phyloP scores from a whole-genome alignment of 1,140 invertebrate genomes.

The Lordiphosa stackelbergi region DNA sequence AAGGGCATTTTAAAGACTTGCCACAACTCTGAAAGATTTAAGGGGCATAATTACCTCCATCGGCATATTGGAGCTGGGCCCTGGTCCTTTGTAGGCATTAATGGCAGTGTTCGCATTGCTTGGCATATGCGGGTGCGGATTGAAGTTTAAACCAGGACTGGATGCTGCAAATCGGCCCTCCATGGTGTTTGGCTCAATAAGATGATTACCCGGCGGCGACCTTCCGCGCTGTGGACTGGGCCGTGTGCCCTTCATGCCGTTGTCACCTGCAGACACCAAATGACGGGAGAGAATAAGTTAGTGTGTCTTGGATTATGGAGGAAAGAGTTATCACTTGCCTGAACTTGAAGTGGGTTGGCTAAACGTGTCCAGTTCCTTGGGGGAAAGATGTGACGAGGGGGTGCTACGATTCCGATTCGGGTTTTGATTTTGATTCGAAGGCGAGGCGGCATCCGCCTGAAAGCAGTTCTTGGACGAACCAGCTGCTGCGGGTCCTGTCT shows the following conservation, averaged over 20 bases:
- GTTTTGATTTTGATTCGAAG: slow-evolving; percentile 48
- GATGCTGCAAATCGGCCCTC: slow-evolving; percentile 54
- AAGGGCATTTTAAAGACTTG: background rate
- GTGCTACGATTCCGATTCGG: slow-evolving; percentile 82
- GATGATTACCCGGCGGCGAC: slow-evolving; percentile 40
- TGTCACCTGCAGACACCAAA: slow-evolving; percentile 34
- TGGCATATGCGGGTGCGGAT: slow-evolving; percentile 45
- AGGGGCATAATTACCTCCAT: slow-evolving; percentile 40
- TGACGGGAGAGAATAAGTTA: too few species aligned
- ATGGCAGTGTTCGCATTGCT: slow-evolving; percentile 51
- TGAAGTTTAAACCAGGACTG: slow-evolving; percentile 67
- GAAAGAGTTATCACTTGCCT: slow-evolving; percentile 18
- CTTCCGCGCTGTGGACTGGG: slow-evolving; percentile 63
- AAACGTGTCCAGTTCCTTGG: slow-evolving; percentile 76
- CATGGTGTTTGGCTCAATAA: slow-evolving; percentile 40
- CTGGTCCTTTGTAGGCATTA: slow-evolving; percentile 44
- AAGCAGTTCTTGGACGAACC: slow-evolving; percentile 46
- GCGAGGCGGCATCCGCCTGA: slow-evolving; percentile 44
- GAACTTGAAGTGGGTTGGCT: slow-evolving; percentile 25
- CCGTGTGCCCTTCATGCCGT: slow-evolving; percentile 41
- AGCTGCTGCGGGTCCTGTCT: slow-evolving; percentile 27
- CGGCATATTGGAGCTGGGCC: slow-evolving; percentile 31
- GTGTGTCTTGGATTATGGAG: too few species aligned
- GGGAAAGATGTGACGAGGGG: slow-evolving; percentile 82
- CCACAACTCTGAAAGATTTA: background rate